phyloP scores from a whole-genome alignment of 2,113 vertebrate species.

The Alectura lathami region DNA sequence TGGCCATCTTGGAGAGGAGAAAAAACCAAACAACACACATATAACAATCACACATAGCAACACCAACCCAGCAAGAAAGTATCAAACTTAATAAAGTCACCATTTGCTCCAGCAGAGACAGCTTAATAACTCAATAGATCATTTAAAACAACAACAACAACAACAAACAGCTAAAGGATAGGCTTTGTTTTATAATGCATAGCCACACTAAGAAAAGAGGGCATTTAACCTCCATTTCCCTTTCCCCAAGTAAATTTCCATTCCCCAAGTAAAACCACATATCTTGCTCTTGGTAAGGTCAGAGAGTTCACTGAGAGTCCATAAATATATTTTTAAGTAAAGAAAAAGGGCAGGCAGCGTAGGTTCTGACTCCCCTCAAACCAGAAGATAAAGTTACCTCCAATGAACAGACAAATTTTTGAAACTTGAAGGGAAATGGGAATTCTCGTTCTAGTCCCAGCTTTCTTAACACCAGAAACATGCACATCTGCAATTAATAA shows the following conservation, averaged over 20 bases:
- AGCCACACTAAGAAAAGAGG: background rate
- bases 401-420: background rate
- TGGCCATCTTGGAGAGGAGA: background rate
- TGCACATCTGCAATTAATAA: conserved; percentile 77
- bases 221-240: conserved; percentile 1
- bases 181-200: background rate
- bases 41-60: background rate
- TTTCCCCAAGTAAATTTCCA: no score
- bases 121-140: background rate
- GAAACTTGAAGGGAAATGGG: conserved; percentile 33
- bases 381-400: conserved; percentile 34
- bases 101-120: background rate
- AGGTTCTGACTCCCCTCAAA: conserved; percentile 11
- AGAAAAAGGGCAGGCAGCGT: conserved; percentile 3
- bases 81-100: background rate
- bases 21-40: background rate
- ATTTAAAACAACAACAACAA: background rate
- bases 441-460: conserved; percentile 45
- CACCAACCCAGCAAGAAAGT: background rate
- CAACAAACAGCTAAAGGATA: background rate
- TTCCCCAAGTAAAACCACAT: background rate
- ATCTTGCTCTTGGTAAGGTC: conserved; percentile 49
- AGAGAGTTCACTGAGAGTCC: conserved; percentile 70
- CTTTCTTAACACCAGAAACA: conserved; percentile 46
- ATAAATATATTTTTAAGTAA: conserved; percentile 35